Conservation (phyloP, 2,888 invertebrate genomes). For the Syrista parreyssii region DNA sequence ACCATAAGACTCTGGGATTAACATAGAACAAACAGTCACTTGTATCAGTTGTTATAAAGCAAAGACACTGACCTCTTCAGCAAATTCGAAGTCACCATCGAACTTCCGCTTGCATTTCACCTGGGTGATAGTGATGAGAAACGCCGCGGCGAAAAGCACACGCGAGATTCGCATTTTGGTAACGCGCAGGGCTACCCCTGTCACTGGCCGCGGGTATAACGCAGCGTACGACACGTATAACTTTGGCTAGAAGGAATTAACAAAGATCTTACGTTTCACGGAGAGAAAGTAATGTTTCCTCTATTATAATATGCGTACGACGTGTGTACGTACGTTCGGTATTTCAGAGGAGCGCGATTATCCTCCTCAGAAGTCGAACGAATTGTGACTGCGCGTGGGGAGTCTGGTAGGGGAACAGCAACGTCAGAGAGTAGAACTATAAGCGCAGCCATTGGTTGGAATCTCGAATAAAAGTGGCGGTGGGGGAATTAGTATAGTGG, state of each 20-base stretch:
- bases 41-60: not conserved
- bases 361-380: conserved; percentile 49
- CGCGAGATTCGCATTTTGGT: conserved; percentile 65
- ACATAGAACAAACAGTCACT: not conserved
- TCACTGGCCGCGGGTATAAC: not conserved
- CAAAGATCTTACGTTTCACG: not conserved
- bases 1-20: not conserved
- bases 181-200: conserved; percentile 1
- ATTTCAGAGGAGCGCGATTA: conserved; percentile 25
- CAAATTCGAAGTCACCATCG: conserved; percentile 83
- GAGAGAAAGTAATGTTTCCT: not conserved
- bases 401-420: conserved; percentile 17
- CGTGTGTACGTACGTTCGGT: not conserved
- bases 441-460: conserved; percentile 31
- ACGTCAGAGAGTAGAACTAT: conserved; percentile 13
- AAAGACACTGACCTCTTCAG: conserved; percentile 75
- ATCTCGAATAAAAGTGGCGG: conserved; percentile 13
- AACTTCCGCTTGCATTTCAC: conserved; percentile 77
- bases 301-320: not conserved
- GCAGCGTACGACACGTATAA: not conserved
- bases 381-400: conserved; percentile 49
- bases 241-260: not conserved
- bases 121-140: conserved; percentile 63
- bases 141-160: conserved; percentile 64
- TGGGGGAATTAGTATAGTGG: conserved; percentile 17